phyloP scores from a whole-genome alignment of 1,140 invertebrate genomes.

The Brachionus manjavacas region DNA sequence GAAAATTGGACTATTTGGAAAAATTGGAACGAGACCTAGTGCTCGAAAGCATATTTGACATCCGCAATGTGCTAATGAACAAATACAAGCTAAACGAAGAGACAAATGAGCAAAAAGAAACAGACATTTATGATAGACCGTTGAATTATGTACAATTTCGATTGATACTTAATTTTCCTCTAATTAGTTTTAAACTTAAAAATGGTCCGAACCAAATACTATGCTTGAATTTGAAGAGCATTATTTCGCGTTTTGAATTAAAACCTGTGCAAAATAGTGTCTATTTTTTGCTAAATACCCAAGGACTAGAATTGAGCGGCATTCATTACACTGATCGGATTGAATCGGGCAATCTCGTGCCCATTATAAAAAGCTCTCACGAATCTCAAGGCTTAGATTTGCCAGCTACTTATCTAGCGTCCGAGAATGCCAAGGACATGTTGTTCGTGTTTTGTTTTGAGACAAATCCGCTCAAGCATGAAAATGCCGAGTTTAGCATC shows the following conservation, averaged over 20 bases:
- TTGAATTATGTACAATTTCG: conserved; percentile 24
- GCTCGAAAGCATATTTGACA: conserved; percentile 37
- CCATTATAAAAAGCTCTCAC: neutral
- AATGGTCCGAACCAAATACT: neutral
- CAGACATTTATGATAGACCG: conserved; percentile 6
- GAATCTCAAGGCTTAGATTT: neutral
- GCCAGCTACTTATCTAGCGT: neutral
- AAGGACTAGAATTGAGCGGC: neutral
- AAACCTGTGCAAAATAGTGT: conserved; percentile 1
- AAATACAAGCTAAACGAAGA: neutral
- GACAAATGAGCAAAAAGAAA: neutral
- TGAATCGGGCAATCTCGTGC: neutral
- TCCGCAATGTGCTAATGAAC: neutral
- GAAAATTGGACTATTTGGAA: neutral
- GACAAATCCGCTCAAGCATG: conserved; percentile 16
- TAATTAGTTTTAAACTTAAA: conserved; percentile 20
- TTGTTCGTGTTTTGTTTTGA: conserved; percentile 35
- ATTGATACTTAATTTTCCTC: neutral
- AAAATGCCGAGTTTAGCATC: conserved; percentile 28
- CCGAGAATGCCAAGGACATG: conserved; percentile 19
- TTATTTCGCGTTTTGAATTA: conserved; percentile 3
- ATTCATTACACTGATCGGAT: neutral
- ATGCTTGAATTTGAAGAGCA: neutral
- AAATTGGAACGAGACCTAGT: conserved; percentile 12
- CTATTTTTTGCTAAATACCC: conserved; percentile 32